These are phyloP conservation scores for Phalangium opilio DNA, from an alignment of 2,888 invertebrate species.

Conservation along the genomic window DNA sequence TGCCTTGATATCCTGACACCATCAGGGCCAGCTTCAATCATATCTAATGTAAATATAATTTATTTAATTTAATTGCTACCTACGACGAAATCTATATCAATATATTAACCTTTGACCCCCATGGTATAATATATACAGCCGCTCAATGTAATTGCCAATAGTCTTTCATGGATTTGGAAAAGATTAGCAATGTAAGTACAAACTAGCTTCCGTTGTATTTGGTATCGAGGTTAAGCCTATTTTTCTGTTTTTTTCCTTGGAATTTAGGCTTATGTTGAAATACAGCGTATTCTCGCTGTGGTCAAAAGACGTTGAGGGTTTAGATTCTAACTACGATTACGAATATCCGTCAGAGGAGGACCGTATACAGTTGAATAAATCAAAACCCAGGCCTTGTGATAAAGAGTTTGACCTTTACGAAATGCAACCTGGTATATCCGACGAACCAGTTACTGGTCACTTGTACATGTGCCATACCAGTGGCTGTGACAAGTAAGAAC, in stretches of 20 bases:
- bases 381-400: conserved; percentile 70
- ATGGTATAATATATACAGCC: too few relatives aligned
- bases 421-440: conserved; percentile 16
- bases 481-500: conserved; percentile 19
- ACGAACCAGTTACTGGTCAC: conserved; percentile 15
- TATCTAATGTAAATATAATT: conserved; percentile 17
- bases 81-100: too few relatives aligned
- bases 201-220: too few relatives aligned
- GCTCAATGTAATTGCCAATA: conserved; percentile 19
- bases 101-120: too few relatives aligned
- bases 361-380: conserved; percentile 37
- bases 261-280: not conserved
- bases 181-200: conserved; percentile 19
- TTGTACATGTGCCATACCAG: conserved; percentile 16
- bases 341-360: conserved; percentile 1
- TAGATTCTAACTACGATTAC: conserved; percentile 9
- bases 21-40: conserved; percentile 16
- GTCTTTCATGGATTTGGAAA: conserved; percentile 20
- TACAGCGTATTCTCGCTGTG: not conserved
- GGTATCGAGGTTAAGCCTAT: too few relatives aligned
- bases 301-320: not conserved
- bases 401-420: conserved; percentile 52
- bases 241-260: too few relatives aligned
- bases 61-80: too few relatives aligned
- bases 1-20: conserved; percentile 45